Conservation (phyloP, 2,113 vertebrate species). For the Microtus montanus region DNA sequence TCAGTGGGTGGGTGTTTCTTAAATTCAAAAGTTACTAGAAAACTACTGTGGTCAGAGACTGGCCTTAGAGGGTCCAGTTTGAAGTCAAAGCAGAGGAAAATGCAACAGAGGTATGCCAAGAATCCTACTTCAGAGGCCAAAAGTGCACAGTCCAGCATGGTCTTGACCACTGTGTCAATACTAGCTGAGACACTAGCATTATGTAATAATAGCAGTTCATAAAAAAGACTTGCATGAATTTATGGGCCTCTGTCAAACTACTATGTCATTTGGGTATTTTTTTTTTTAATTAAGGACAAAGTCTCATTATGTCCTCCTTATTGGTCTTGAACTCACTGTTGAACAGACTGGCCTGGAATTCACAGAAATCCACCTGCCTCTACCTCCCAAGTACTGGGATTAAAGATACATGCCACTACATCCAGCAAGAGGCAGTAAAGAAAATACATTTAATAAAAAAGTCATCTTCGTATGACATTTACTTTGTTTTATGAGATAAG, state of each 20-base stretch:
- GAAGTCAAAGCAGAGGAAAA: background rate
- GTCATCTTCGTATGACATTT: background rate
- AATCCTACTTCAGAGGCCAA: background rate
- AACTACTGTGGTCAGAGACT: background rate
- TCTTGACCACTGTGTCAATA: background rate
- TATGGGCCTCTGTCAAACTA: background rate
- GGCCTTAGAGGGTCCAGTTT: background rate
- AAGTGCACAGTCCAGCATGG: background rate
- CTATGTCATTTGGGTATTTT: background rate
- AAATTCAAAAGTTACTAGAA: background rate
- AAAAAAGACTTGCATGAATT: background rate
- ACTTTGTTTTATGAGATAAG: conserved; percentile 14
- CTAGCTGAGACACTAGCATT: background rate
- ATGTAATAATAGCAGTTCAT: background rate
- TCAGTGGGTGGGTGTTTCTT: background rate
- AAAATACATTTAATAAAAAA: background rate
- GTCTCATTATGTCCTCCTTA: background rate
- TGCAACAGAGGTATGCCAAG: background rate
- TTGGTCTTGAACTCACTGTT: background rate
- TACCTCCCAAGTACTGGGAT: background rate
- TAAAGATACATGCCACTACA: background rate
- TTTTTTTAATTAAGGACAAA: background rate
- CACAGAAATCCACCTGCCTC: background rate
- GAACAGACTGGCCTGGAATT: background rate
- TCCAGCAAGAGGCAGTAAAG: background rate